Base-by-base conservation (phyloP, 1,140 invertebrate species). In the Drosophila nebulosa region DNA sequence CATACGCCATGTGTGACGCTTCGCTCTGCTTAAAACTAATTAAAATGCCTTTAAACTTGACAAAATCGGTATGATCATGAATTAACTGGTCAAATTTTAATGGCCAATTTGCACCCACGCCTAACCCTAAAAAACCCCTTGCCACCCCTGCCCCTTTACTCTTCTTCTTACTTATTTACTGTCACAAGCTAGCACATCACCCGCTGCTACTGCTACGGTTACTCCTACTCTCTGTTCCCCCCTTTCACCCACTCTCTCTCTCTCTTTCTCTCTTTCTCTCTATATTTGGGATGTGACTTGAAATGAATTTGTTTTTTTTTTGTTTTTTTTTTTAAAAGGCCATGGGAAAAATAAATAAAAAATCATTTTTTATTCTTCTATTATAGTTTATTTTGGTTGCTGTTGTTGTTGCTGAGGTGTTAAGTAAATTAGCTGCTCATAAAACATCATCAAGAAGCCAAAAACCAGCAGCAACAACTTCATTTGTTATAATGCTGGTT, bases 391-490 rank as follows among this genome's bases (percentile, higher is more conserved):
- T 68, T 58, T 78, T 74, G 58, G 42, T 10, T 32, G 14, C 12
- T 69, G 51, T 30, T 42, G 36, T 39, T 68, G 27, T 39, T 50
- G 62, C 16, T 46, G 70, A 88, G 78, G 84, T 88, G 83, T 84
- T 88, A 88, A 88, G 84, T 88, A 88, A 88, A 88, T 88, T 88
- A 88, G 83, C 84, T 79, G 84, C 83, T 89, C 83, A 89, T 88
- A 88, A 88, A 88, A 88, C 71, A 89, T 86, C 79, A 88, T 86
- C 77, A 85, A 72, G 56, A 30, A 30, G 27, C 27, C 71, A 61
- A 51, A 69, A 67, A 51, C 60, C 58, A 61, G 51, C 64, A 74
- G 22, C 62, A 61, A 42, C 16, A 53, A 46, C 21, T 64, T 55
- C 18, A 63, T 64, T 46, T 64, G 22, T 46, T 56, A 35, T 56